Base-by-base conservation (phyloP, 2,797 vertebrate genomes). In the Danio albolineatus region DNA sequence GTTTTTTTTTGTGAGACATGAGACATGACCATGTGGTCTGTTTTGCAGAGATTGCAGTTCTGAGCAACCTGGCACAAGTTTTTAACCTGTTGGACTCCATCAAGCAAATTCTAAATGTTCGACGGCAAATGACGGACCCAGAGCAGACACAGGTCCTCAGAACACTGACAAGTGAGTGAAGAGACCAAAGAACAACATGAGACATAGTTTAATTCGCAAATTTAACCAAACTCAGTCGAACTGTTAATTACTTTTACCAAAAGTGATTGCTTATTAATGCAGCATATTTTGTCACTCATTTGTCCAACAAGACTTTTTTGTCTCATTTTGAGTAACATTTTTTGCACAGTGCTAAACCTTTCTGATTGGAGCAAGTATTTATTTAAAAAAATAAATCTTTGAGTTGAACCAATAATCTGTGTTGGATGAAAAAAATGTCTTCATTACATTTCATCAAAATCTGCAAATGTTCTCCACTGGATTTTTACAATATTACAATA, bases 21-120 rank as follows among this genome's bases (percentile, higher is more conserved):
- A 46, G 19, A 10, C 41, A 39, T 28, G 44, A 57, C 75, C 28
- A 39, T 8, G 36, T 69, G 46, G 21, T 57, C 6, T 78, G 88
- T 92, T 85, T 86, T 90, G 87, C 92, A 97, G 98, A 99, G 93
- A 96, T 97, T 78, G 97, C 97, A 4, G 95, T 98, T 88, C 91
- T 99, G 86, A 98, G 96, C 91, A 98, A 97, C 0, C 94, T 98
- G 0, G 96, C 96, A 56, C 96, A 98, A 84, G 98, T 97, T 0
- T 98, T 99, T 86, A 96, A 96, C 78, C 91, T 99, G 14, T 95
- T 98, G 80, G 96, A 99, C 89, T 95, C 94, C 0, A 95, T 99
- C 84, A 98, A 98, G 90, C 96, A 92, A 89, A 95, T 96, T 83
- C 89, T 99, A 91, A 94, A 95, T 85, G 95, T 89, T 89, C 95